Conservation (phyloP, 2,113 vertebrate genomes). For the Ciconia maguari region DNA sequence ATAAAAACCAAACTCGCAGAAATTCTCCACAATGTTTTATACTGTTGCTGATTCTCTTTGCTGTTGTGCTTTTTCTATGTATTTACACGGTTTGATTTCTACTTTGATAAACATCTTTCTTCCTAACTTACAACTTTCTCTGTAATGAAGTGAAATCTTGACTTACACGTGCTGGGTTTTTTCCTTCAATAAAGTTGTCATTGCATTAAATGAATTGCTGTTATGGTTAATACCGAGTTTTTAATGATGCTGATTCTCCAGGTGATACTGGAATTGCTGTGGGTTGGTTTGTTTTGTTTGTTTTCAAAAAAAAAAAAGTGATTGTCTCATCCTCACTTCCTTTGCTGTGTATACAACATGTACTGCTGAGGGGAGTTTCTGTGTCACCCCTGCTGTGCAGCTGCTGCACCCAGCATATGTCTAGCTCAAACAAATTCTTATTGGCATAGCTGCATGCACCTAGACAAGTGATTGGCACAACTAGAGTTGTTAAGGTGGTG, state of each 20-base stretch:
- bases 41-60: not conserved
- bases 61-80: constrained; percentile 3
- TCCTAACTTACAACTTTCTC: not conserved
- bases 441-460: not conserved
- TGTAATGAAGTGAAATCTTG: constrained; percentile 16
- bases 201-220: not conserved
- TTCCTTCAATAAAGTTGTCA: constrained; percentile 45
- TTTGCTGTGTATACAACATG: not conserved
- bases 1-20: not conserved
- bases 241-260: not conserved
- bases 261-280: not conserved
- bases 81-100: not conserved
- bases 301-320: not conserved
- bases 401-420: not conserved
- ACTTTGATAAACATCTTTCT: not conserved
- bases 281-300: not conserved
- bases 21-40: not conserved
- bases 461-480: not conserved
- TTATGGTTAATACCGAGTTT: not conserved
- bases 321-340: not conserved
- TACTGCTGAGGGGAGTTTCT: not conserved
- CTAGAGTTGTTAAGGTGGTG: not conserved
- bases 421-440: not conserved
- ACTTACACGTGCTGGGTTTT: not conserved
- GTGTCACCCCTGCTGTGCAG: not conserved